Conservation (phyloP, 1,140 invertebrate genomes). For the Halictus rubicundus region DNA sequence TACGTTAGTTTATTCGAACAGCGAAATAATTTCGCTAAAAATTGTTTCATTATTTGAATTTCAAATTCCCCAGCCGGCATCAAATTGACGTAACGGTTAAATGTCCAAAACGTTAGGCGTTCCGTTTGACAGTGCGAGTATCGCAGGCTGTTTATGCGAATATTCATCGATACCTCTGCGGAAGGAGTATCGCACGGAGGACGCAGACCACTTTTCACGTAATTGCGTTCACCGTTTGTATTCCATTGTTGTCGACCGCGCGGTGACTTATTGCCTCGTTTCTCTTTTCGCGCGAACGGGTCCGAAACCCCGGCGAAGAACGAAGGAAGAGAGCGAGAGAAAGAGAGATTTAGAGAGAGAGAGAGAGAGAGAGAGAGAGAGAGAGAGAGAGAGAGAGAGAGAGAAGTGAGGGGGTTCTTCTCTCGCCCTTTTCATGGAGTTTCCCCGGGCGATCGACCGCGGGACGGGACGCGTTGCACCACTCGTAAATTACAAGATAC, state of each 20-base stretch:
- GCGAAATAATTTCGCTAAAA: no score
- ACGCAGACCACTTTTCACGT: neutral
- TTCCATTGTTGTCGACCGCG: neutral
- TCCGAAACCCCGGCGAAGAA: neutral
- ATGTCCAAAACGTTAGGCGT: no score
- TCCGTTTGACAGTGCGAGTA: no score
- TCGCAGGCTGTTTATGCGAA: neutral
- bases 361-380: neutral
- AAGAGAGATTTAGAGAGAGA: neutral
- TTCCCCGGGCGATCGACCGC: conserved; percentile 1
- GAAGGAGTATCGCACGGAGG: neutral
- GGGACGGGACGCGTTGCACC: conserved; percentile 1
- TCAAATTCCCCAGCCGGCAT: no score
- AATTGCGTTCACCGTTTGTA: neutral
- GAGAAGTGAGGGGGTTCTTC: neutral
- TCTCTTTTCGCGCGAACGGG: neutral
- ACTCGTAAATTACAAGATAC: conserved; percentile 18
- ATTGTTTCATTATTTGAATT: no score
- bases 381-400: neutral
- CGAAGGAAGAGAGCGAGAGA: neutral
- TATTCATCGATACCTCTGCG: conserved; percentile 12
- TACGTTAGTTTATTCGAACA: no score
- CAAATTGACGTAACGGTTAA: no score
- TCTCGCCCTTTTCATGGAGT: conserved; percentile 1
- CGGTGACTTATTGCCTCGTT: conserved; percentile 11